Conservation (phyloP, 37 sponge, comb jelly and placozoan species). For the Cladorhizidae sp. region DNA sequence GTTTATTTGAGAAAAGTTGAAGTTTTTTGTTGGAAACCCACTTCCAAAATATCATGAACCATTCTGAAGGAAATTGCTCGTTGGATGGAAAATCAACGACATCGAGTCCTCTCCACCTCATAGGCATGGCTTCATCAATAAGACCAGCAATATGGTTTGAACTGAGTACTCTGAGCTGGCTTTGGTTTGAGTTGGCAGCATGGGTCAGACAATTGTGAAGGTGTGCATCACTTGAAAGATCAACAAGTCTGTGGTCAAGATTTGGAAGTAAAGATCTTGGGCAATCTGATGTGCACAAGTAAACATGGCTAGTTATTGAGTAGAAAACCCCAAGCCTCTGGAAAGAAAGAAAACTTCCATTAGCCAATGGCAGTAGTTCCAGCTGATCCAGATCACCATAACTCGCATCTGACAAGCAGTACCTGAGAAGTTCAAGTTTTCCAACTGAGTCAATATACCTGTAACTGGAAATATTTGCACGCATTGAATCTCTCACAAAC, state of each 20-base stretch:
- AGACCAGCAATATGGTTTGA: slow-evolving; percentile 1
- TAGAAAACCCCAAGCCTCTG: background rate
- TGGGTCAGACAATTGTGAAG: background rate
- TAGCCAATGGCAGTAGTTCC: slow-evolving; percentile 43
- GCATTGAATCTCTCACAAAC: slow-evolving; percentile 12
- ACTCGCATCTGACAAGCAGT: slow-evolving; percentile 38
- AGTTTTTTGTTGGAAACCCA: slow-evolving; percentile 36
- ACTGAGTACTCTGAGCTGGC: slow-evolving; percentile 21
- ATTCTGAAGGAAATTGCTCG: background rate
- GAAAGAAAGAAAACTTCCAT: slow-evolving; percentile 42
- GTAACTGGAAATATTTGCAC: slow-evolving; percentile 10
- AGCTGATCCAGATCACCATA: slow-evolving; percentile 28
- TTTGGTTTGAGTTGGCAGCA: slow-evolving; percentile 18
- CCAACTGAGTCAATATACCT: background rate
- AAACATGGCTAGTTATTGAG: background rate
- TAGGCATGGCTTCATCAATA: slow-evolving; percentile 9
- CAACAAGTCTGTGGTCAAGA: slow-evolving; percentile 23
- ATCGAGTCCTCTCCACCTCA: background rate
- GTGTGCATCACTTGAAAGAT: background rate
- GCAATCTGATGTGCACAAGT: slow-evolving; percentile 27
- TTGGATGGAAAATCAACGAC: slow-evolving; percentile 15
- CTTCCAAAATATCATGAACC: slow-evolving; percentile 48
- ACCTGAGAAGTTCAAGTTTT: slow-evolving; percentile 34
- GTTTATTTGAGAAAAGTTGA: background rate
- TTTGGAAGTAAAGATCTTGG: slow-evolving; percentile 49